phyloP scores from a whole-genome alignment of 2,888 invertebrate species.

The Amblyjoppa proteus region DNA sequence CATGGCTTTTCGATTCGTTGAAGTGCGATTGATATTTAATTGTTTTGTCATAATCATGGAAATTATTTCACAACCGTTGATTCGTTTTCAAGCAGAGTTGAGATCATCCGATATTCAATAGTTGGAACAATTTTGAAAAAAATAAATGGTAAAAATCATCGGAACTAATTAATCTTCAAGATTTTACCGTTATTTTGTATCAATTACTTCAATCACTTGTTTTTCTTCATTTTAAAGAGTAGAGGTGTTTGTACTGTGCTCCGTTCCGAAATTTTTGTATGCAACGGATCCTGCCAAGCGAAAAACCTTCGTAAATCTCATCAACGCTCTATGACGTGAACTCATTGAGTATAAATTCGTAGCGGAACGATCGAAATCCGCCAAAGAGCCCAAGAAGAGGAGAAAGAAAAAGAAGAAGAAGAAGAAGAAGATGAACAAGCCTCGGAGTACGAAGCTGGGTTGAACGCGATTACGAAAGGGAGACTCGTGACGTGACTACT shows the following conservation, averaged over 20 bases:
- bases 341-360: conserved; percentile 22
- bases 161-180: no score
- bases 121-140: not conserved
- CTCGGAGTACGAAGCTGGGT: conserved; percentile 18
- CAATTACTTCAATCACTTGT: no score
- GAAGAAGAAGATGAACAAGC: conserved; percentile 33
- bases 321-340: conserved; percentile 36
- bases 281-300: not conserved
- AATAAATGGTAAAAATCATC: not conserved
- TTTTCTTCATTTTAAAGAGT: not conserved
- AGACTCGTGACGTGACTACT: conserved; percentile 72
- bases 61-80: not conserved
- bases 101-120: not conserved
- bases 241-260: not conserved
- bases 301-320: conserved; percentile 45
- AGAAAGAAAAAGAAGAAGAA: conserved; percentile 4
- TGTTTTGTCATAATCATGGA: not conserved
- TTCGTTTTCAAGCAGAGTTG: not conserved
- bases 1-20: conserved; percentile 10
- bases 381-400: conserved; percentile 42
- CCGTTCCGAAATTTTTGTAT: not conserved
- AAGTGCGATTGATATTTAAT: not conserved
- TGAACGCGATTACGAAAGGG: conserved; percentile 73
- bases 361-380: conserved; percentile 21
- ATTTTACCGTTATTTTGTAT: no score